phyloP scores from a whole-genome alignment of 2,888 invertebrate species.

The Parnassius apollo region DNA sequence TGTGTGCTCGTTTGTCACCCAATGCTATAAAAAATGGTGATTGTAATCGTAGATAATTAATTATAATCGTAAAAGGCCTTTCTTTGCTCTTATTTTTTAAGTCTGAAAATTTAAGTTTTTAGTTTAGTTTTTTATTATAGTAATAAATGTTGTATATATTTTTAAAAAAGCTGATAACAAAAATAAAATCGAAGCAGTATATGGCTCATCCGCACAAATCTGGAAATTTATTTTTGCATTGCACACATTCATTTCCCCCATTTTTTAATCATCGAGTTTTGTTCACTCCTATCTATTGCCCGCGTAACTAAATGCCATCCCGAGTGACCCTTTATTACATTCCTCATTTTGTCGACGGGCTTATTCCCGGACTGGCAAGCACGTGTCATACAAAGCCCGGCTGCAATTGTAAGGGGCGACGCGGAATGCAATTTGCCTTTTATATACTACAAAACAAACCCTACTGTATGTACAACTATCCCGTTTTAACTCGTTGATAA shows the following conservation, averaged over 20 bases:
- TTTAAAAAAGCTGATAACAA: too few species aligned
- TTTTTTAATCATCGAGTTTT: slow-evolving; percentile 19
- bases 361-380: slow-evolving; percentile 52
- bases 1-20: too few species aligned
- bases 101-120: too few species aligned
- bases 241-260: slow-evolving; percentile 2
- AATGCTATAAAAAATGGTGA: too few species aligned
- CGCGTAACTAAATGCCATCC: slow-evolving; percentile 29
- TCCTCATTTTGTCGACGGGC: slow-evolving; percentile 40
- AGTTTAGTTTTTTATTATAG: too few species aligned
- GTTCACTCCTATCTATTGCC: slow-evolving; percentile 19
- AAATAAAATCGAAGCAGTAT: too few species aligned
- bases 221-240: too few species aligned
- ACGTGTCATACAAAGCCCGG: slow-evolving; percentile 65
- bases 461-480: slow-evolving; percentile 36
- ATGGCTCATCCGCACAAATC: too few species aligned
- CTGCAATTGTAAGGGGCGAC: slow-evolving; percentile 58
- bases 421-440: slow-evolving; percentile 64
- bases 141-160: too few species aligned
- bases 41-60: too few species aligned
- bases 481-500: slow-evolving; percentile 38
- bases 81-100: too few species aligned
- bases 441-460: slow-evolving; percentile 55
- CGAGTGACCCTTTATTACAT: slow-evolving; percentile 33
- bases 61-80: too few species aligned